Evolutionary conservation across 2,888 invertebrate species (phyloP).

Genomic region (Polyploca ridens): DNA sequence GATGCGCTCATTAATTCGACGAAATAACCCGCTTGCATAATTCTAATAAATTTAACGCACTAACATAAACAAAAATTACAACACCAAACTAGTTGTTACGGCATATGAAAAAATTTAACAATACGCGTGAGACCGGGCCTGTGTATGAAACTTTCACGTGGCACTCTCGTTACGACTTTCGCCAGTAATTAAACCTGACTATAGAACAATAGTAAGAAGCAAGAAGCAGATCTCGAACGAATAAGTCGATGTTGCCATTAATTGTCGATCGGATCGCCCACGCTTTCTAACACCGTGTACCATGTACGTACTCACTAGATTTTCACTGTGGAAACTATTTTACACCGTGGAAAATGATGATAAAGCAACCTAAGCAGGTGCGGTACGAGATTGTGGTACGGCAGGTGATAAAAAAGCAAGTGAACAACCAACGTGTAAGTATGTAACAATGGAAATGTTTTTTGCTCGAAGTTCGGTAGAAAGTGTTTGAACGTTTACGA

Average conservation of each 20-base stretch:
- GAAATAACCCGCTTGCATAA: constrained; percentile 45
- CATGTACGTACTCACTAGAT: constrained; percentile 57
- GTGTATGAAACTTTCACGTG: constrained; percentile 71
- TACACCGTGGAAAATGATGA: constrained; percentile 20
- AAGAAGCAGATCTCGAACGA: constrained; percentile 74
- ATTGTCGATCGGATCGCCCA: constrained; percentile 78
- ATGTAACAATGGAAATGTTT: constrained; percentile 59
- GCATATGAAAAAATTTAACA: constrained; percentile 54
- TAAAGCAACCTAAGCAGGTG: constrained; percentile 33
- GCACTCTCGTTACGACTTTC: constrained; percentile 79
- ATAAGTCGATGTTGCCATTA: constrained; percentile 70
- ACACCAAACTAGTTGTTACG: constrained; percentile 50
- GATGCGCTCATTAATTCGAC: constrained; percentile 10
- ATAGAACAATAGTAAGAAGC: constrained; percentile 77
- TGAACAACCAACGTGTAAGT: constrained; percentile 52
- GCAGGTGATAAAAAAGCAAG: constrained; percentile 56
- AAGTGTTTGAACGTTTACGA: constrained; percentile 57
- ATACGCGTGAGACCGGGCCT: constrained; percentile 60
- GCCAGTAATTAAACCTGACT: constrained; percentile 77
- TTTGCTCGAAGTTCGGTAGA: constrained; percentile 57
- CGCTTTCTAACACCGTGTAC: constrained; percentile 72
- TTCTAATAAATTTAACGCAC: constrained; percentile 38
- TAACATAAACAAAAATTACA: constrained; percentile 59
- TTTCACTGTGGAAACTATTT: constrained; percentile 45
- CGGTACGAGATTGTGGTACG: constrained; percentile 33